A percentile compares a stretch with the other conserved stretches of the same genome.
Evolutionary conservation across 2,113 vertebrate species (phyloP).

Genomic region (Halichoerus grypus): DNA sequence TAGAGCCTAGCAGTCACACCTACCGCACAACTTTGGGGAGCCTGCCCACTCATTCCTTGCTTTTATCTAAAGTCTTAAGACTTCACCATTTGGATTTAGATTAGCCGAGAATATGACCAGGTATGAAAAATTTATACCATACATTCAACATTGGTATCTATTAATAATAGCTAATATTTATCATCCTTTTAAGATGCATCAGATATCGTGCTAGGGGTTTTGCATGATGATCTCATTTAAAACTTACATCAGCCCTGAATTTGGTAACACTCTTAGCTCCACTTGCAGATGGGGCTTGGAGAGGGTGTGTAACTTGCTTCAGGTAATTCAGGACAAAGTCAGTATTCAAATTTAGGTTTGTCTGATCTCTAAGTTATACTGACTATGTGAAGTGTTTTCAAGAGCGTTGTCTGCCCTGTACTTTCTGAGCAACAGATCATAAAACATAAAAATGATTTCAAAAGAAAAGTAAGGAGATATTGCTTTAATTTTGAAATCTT

Average conservation of each 20-base stretch:
- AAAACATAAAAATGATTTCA: conserved; percentile 27
- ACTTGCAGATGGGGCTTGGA: not conserved
- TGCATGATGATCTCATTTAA: not conserved
- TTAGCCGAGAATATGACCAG: not conserved
- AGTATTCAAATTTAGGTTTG: not conserved
- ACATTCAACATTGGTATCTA: not conserved
- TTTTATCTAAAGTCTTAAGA: not conserved
- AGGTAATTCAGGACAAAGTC: not conserved
- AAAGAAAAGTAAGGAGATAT: not conserved
- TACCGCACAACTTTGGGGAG: not conserved
- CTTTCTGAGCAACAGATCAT: not conserved
- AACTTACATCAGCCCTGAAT: not conserved
- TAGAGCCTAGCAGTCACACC: not conserved
- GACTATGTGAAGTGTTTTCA: not conserved
- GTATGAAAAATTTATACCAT: not conserved
- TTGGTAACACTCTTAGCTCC: not conserved
- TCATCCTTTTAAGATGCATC: not conserved
- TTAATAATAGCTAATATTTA: not conserved
- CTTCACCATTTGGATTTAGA: not conserved
- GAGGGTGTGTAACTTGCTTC: not conserved
- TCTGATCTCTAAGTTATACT: not conserved
- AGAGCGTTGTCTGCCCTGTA: not conserved
- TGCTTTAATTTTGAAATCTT: not conserved
- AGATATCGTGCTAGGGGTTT: not conserved
- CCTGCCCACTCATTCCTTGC: not conserved